Evolutionary conservation across 2,797 vertebrate species (phyloP).

Genomic region (Hippocampus kuda): DNA sequence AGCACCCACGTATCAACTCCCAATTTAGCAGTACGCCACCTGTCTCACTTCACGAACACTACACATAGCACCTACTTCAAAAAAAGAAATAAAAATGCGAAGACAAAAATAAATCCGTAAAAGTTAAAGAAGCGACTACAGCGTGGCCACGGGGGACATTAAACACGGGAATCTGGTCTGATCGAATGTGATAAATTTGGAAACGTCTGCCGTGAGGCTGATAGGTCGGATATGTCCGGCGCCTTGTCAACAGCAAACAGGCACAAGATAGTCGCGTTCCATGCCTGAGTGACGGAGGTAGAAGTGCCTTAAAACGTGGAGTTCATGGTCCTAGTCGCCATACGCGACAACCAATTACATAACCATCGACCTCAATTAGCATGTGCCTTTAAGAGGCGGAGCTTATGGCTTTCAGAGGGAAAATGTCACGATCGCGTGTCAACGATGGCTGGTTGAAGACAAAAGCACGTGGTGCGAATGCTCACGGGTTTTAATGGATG

Average conservation of each 20-base stretch:
- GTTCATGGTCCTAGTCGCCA: conserved; percentile 38
- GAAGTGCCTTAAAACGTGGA: conserved; percentile 41
- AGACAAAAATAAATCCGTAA: conserved; percentile 30
- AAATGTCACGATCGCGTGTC: neutral
- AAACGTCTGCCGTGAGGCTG: conserved; percentile 30
- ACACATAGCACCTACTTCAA: conserved; percentile 62
- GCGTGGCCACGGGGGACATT: conserved; percentile 28
- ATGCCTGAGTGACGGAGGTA: conserved; percentile 63
- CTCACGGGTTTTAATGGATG: neutral
- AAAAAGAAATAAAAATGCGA: conserved; percentile 18
- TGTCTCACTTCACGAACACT: conserved; percentile 35
- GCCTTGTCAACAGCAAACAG: conserved; percentile 24
- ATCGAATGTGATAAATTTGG: neutral
- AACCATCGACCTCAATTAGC: conserved; percentile 22
- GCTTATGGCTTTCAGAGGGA: conserved; percentile 7
- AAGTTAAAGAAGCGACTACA: conserved; percentile 49
- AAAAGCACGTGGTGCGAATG: neutral
- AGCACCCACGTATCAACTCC: conserved; percentile 12
- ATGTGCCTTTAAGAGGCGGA: conserved; percentile 7
- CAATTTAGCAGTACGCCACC: conserved; percentile 27
- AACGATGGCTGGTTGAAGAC: neutral
- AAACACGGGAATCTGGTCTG: neutral
- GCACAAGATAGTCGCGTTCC: conserved; percentile 17
- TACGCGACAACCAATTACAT: conserved; percentile 26
- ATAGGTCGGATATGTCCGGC: conserved; percentile 37